Base-by-base conservation (phyloP, 2,888 invertebrate genomes). In the Tetramorium bicarinatum region DNA sequence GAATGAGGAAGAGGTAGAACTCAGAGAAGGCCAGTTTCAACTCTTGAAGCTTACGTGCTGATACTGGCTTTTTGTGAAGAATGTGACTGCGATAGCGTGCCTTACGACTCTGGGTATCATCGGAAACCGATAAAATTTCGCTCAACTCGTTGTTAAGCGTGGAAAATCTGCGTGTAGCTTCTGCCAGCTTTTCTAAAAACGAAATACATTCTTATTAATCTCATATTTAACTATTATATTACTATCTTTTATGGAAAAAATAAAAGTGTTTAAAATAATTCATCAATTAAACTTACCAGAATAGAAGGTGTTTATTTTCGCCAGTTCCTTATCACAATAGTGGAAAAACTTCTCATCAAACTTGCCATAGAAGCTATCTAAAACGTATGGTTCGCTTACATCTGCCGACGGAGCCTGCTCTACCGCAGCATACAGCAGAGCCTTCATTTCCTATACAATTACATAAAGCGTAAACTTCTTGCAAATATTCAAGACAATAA, bases 241-340 rank as follows among this genome's bases (percentile, higher is more conserved):
- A 47, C 41, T 81, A 81, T 69, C 25, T 79, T 13, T 25, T 56
- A 29, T 13, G 6, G 44, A 0, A 76, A 15, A 44, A 6, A 34
- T 11, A 67, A 47, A 13, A 6, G n/a, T 79, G 52, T 52, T 18
- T 67, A 0, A 21, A 52, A 56, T 72, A 34, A 34, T 34, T 34
- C 4, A 0, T 52, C 9, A 11, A 59, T 34, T 18, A 2, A 11
- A 15, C 49, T 83, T 93, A 96, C 96, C 96, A 75, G 97, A 97
- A 93, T 97, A 98, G 95, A 98, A 98, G 15, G 98, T 97, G 94
- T 98, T 98, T 92, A 98, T 98, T 95, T 98, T 98, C 82, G 97
- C 96, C 87, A 98, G 95, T 95, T 98, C 98, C 91, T 97, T 97
- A 93, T 98, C 98, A 94, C 97, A 98, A 92, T 97, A 97, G 90